Evolutionary conservation across 2,797 vertebrate species (phyloP).

Genomic region (Enteromius argenteus): DNA sequence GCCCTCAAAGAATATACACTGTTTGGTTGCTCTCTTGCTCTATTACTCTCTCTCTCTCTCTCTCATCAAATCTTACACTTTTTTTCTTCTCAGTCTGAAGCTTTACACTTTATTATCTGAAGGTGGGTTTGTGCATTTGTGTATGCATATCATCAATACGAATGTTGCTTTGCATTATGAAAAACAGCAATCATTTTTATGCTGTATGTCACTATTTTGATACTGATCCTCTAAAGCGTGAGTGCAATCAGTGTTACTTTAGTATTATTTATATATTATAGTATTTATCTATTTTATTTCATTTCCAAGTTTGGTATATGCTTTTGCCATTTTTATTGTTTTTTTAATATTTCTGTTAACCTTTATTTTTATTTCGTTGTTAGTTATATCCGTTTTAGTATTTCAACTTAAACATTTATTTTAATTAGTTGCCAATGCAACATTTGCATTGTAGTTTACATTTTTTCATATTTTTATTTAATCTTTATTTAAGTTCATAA

Average conservation of each 20-base stretch:
- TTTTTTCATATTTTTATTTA: not conserved
- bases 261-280: not conserved
- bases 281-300: not conserved
- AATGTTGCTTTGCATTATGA: slow-evolving; percentile 26
- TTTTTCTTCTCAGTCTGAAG: slow-evolving; percentile 29
- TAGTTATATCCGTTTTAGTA: not conserved
- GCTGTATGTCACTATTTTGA: not conserved
- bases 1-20: slow-evolving; percentile 49
- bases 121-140: slow-evolving; percentile 9
- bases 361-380: not conserved
- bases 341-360: not conserved
- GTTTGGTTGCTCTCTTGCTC: slow-evolving; percentile 10
- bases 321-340: not conserved
- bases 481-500: not conserved
- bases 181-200: not conserved
- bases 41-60: not conserved
- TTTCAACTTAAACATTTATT: not conserved
- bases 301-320: not conserved
- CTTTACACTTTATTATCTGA: slow-evolving; percentile 38
- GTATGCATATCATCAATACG: slow-evolving; percentile 21
- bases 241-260: not conserved
- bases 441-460: not conserved
- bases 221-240: not conserved
- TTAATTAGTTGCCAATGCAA: not conserved
- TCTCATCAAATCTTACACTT: slow-evolving; percentile 33